Conservation (phyloP, 1,140 invertebrate genomes). For the Bombus vancouverensis region DNA sequence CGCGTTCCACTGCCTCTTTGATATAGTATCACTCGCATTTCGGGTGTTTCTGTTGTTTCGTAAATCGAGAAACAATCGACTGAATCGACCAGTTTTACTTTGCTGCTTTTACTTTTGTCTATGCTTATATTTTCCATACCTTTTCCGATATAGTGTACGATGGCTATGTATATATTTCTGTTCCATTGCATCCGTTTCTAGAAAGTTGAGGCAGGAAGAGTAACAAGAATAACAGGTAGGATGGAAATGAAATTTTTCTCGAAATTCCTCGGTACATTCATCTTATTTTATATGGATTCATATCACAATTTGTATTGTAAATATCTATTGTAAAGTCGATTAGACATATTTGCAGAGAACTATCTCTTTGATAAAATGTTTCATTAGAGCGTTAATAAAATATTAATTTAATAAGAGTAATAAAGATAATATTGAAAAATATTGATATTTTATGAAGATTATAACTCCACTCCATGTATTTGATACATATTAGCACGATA, state of each 20-base stretch:
- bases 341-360: no score
- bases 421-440: no score
- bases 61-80: constrained; percentile 3
- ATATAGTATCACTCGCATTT: neutral
- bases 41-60: neutral
- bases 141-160: neutral
- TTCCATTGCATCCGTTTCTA: neutral
- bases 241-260: neutral
- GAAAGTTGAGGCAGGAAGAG: neutral
- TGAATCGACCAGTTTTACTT: neutral
- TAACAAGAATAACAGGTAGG: neutral
- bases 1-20: neutral
- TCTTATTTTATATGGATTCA: no score
- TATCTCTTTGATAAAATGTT: no score
- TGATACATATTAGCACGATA: no score
- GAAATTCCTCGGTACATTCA: neutral
- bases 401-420: no score
- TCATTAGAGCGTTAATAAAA: no score
- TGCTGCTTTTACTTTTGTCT: neutral
- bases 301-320: no score
- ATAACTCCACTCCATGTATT: no score
- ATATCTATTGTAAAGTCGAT: no score
- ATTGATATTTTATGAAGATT: no score
- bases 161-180: neutral
- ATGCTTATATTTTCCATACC: neutral